A percentile compares a stretch with the other conserved stretches of the same genome.
phyloP scores from a whole-genome alignment of 2,797 vertebrate genomes.

The Falco cherrug region DNA sequence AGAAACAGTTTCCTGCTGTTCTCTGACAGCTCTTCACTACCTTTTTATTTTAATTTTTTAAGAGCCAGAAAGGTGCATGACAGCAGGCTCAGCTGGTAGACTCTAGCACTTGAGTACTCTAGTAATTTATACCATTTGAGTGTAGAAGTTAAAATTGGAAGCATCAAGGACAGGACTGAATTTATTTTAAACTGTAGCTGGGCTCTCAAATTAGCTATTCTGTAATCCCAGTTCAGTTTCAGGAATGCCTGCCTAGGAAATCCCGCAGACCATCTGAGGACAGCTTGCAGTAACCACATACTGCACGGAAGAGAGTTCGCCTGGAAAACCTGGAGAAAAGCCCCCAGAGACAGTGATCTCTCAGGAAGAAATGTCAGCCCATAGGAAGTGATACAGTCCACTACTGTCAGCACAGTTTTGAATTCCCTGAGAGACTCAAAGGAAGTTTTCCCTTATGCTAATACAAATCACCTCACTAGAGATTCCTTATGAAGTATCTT shows the following conservation, averaged over 20 bases:
- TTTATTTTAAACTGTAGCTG: constrained; percentile 3
- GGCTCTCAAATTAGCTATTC: constrained; percentile 1
- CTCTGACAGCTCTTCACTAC: neutral
- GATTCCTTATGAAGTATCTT: neutral
- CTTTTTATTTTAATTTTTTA: neutral
- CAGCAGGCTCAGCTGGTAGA: neutral
- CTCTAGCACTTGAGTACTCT: neutral
- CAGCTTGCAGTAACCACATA: neutral
- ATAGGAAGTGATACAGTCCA: neutral
- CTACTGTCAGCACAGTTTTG: neutral
- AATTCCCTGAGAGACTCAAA: neutral
- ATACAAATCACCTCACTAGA: neutral
- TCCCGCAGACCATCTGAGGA: neutral
- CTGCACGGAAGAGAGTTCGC: neutral
- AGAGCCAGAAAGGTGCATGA: neutral
- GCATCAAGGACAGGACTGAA: neutral
- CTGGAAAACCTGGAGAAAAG: neutral
- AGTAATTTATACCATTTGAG: neutral
- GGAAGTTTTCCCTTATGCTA: neutral
- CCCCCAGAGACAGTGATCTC: neutral
- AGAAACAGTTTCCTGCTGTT: neutral
- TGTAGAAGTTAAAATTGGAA: neutral
- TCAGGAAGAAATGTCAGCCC: neutral
- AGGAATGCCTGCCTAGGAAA: constrained; percentile 6
- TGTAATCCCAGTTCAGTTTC: neutral